Evolutionary conservation across 2,113 vertebrate species (phyloP).

Genomic region (Chunga burmeisteri): DNA sequence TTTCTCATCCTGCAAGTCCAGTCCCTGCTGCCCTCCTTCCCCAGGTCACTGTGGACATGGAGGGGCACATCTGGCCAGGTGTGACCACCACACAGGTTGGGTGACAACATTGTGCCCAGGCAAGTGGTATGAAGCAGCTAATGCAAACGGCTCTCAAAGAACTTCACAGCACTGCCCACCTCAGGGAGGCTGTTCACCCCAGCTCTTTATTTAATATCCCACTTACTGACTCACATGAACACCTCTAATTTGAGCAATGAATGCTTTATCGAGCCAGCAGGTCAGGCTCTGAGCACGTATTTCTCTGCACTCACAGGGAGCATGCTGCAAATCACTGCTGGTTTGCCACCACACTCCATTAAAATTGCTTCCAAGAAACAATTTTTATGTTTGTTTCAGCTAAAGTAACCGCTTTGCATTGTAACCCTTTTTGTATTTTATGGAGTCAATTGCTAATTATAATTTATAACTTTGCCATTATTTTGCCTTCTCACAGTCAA

Average conservation of each 20-base stretch:
- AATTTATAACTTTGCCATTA: neutral
- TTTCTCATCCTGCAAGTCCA: neutral
- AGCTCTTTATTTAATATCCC: neutral
- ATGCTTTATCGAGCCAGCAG: neutral
- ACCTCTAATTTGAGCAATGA: neutral
- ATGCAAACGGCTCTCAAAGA: accelerated
- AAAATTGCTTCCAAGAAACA: neutral
- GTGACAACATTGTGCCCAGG: neutral
- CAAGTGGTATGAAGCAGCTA: neutral
- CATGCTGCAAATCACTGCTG: neutral
- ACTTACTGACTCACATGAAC: neutral
- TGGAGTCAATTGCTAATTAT: neutral
- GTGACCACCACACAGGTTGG: accelerated
- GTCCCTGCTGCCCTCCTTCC: neutral
- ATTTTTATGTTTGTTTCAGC: neutral
- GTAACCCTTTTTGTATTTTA: neutral
- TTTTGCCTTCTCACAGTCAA: neutral
- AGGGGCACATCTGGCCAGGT: neutral
- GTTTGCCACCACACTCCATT: neutral
- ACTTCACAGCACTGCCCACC: neutral
- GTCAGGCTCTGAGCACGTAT: neutral
- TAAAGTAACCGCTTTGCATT: neutral
- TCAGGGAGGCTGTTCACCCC: neutral
- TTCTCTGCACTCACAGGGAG: neutral
- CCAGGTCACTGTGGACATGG: no score